Percentiles rank a stretch among this genome's conserved stretches.
Evolutionary conservation across 1,140 invertebrate genomes (phyloP).

Genomic region (Eupeodes corollae): DNA sequence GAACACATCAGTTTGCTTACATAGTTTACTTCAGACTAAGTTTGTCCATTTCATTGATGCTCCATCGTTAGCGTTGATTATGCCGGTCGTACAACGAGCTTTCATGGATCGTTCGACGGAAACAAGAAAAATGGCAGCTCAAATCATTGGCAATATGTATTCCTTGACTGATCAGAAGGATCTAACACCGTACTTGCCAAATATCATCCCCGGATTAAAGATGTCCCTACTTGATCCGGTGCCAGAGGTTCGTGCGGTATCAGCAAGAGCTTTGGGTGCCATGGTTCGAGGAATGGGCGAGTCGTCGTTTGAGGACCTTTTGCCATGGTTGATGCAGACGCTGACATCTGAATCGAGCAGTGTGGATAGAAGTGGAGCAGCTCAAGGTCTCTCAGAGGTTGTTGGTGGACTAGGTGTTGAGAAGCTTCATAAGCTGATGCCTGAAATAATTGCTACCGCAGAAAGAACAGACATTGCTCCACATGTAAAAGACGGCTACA

Average conservation of each 20-base stretch:
- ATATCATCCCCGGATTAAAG: conserved; percentile 93
- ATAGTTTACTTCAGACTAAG: conserved; percentile 89
- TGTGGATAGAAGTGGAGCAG: conserved; percentile 93
- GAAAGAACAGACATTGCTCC: conserved; percentile 90
- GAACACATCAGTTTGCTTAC: conserved; percentile 84
- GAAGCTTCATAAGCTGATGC: conserved; percentile 94
- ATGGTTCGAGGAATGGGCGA: conserved; percentile 97
- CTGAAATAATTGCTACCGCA: conserved; percentile 92
- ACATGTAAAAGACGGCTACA: conserved; percentile 98
- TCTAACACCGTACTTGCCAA: conserved; percentile 89
- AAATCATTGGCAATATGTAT: conserved; percentile 99
- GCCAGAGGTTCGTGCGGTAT: conserved; percentile 87
- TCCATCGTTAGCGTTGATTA: conserved; percentile 94
- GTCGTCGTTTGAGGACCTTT: conserved; percentile 82
- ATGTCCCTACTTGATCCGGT: conserved; percentile 94
- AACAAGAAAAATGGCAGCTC: conserved; percentile 96
- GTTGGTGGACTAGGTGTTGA: conserved; percentile 90
- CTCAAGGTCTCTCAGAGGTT: conserved; percentile 92
- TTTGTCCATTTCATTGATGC: conserved; percentile 99
- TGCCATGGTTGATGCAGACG: conserved; percentile 98
- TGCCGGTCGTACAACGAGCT: conserved; percentile 96
- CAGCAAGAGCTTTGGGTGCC: conserved; percentile 86
- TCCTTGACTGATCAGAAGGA: conserved; percentile 98
- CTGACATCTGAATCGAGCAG: conserved; percentile 91
- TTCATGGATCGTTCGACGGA: conserved; percentile 96